phyloP scores from a whole-genome alignment of 1,140 invertebrate species.

The Aleiodes sp. region DNA sequence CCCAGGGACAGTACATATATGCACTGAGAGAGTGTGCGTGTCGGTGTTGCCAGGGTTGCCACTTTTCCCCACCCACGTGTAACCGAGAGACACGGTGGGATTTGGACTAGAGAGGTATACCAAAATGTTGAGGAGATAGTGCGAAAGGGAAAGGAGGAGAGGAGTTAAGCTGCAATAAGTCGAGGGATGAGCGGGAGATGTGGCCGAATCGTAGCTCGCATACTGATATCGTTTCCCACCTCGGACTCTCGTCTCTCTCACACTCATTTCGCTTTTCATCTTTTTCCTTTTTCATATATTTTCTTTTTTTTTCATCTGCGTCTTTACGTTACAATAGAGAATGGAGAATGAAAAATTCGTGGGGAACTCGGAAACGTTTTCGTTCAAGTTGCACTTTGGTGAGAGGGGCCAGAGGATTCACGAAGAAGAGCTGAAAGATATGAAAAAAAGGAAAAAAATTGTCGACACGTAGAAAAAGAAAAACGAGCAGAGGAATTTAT shows the following conservation, averaged over 20 bases:
- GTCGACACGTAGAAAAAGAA: not conserved
- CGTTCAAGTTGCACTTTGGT: not conserved
- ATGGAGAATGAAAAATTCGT: slow-evolving; percentile 18
- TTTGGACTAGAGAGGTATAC: no score
- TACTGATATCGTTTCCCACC: slow-evolving; percentile 61
- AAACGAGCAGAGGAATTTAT: slow-evolving; percentile 1
- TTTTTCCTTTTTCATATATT: no score
- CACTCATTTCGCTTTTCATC: not conserved
- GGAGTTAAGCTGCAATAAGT: slow-evolving; percentile 66
- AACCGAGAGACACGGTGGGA: slow-evolving; percentile 36
- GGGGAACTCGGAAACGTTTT: slow-evolving; percentile 1
- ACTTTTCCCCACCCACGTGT: not conserved
- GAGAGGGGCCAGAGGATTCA: not conserved
- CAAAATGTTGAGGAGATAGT: slow-evolving; percentile 37
- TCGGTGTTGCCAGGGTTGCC: no score
- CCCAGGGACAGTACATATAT: no score
- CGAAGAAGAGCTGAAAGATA: not conserved
- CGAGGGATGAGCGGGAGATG: slow-evolving; percentile 65
- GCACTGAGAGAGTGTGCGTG: slow-evolving; percentile 33
- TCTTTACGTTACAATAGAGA: not conserved
- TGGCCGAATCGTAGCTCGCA: slow-evolving; percentile 65
- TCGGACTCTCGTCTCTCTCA: not conserved
- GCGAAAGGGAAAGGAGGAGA: slow-evolving; percentile 47
- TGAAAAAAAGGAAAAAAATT: not conserved
- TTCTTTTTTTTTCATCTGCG: slow-evolving; percentile 1